Conservation (phyloP, 2,888 invertebrate genomes). For the Anthrax anthrax region DNA sequence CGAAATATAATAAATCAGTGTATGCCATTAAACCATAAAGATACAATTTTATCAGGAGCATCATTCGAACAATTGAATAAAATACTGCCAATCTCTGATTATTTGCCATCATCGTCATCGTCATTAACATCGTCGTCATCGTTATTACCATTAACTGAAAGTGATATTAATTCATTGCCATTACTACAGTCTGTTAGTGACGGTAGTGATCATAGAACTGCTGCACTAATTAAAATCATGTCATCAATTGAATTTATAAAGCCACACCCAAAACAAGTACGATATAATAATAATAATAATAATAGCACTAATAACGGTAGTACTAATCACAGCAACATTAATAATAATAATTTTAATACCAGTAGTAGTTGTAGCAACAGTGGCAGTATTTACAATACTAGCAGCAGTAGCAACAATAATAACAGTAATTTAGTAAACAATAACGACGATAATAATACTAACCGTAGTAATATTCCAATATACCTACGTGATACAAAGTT, state of each 20-base stretch:
- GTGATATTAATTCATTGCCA: constrained; percentile 6
- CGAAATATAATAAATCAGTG: too few species aligned
- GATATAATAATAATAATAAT: constrained; percentile 12
- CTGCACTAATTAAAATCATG: constrained; percentile 13
- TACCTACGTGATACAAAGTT: constrained; percentile 10
- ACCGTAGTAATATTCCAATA: constrained; percentile 8
- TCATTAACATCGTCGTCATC: constrained; percentile 1
- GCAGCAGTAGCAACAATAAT: constrained; percentile 6
- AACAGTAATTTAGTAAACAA: constrained; percentile 6
- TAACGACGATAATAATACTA: constrained; percentile 11
- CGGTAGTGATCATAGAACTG: constrained; percentile 8
- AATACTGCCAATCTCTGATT: too few species aligned
- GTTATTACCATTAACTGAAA: neutral
- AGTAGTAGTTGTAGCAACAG: constrained; percentile 10
- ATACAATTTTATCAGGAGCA: too few species aligned
- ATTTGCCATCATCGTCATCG: constrained; percentile 9
- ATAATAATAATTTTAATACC: constrained; percentile 10
- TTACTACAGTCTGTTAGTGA: constrained; percentile 4
- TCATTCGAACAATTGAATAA: too few species aligned
- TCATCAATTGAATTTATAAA: constrained; percentile 20
- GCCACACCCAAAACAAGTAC: constrained; percentile 21
- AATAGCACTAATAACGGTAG: constrained; percentile 11
- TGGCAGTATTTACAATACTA: constrained; percentile 11
- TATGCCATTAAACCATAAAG: too few species aligned
- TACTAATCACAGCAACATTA: constrained; percentile 12